Base-by-base conservation (phyloP, 2,113 vertebrate species). In the Macaca mulatta region DNA sequence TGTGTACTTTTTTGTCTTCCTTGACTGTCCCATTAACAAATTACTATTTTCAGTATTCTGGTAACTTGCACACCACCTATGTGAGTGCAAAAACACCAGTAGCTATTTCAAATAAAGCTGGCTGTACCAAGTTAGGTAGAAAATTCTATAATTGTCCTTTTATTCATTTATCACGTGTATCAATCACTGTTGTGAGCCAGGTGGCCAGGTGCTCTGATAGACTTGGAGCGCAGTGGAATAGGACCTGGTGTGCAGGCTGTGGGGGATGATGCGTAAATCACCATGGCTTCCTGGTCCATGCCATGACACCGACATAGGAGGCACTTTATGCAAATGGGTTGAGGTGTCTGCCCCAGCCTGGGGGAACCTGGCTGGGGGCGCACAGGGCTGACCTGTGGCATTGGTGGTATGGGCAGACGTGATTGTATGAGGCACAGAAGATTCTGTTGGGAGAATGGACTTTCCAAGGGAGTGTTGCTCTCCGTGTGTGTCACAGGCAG, bases 371-470 rank as follows among this genome's bases (percentile, higher is more conserved):
- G 12, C 43, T 3, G 43, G 6, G 55, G 48, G 20, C 0, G 3
- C 32, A 48, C 18, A 0, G 35, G 43, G 20, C 74, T 67, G 40
- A 38, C 20, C 5, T 16, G 16, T 9, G 8, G 72, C 7, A 3
- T 38, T 38, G 9, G 4, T 38, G 48, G 14, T 5, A 10, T 12
- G 13, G 64, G 74, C 38, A 2, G 38, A 0, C 1, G 0, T 4
- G 7, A 25, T 0, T 0, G 22, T 7, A 2, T 0, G 64, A 22
- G 43, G 57, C 70, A 70, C 38, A 52, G 35, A 32, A 70, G 7
- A 77, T 43, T 45, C 23, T 7, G 25, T 77, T 77, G 6, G 40
- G 40, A 77, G 2, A 16, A 27, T 6, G 40, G 23, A 13, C 3
- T 27, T 27, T 25, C 40, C 25, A 30, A 45, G 13, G 11, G 23